phyloP scores from a whole-genome alignment of 2,797 vertebrate species.

The Hydrolagus colliei region DNA sequence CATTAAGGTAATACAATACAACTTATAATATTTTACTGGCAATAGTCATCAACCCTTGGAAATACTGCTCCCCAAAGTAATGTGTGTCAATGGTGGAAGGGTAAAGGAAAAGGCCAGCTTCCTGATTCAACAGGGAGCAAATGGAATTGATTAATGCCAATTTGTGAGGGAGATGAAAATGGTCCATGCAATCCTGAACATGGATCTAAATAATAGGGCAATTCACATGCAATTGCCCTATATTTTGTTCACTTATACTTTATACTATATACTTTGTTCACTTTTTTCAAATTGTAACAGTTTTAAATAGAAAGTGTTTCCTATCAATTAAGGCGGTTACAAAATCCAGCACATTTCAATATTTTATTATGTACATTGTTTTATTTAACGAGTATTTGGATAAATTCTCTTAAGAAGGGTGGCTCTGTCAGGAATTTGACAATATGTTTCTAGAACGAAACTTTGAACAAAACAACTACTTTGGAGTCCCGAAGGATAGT shows the following conservation, averaged over 20 bases:
- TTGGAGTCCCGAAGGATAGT: too few relatives aligned
- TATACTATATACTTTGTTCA: neutral
- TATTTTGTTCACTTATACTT: too few relatives aligned
- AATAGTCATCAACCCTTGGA: neutral
- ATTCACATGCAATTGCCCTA: neutral
- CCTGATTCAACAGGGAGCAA: neutral
- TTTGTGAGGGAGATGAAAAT: neutral
- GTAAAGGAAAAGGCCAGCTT: neutral
- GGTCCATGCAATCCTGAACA: neutral
- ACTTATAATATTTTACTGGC: too few relatives aligned
- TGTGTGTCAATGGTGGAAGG: neutral
- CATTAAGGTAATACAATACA: too few relatives aligned
- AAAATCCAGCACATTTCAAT: too few relatives aligned
- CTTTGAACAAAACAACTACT: neutral
- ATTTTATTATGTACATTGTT: too few relatives aligned
- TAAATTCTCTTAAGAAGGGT: neutral
- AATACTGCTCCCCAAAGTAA: neutral
- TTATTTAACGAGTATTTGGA: neutral
- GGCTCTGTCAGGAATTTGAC: neutral
- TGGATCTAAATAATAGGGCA: neutral
- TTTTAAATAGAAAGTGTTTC: neutral
- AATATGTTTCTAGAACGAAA: neutral
- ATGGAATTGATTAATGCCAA: neutral
- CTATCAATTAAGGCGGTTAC: too few relatives aligned
- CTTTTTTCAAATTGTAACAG: neutral